Conservation (phyloP, 2,888 invertebrate genomes). For the Melanophora roralis region DNA sequence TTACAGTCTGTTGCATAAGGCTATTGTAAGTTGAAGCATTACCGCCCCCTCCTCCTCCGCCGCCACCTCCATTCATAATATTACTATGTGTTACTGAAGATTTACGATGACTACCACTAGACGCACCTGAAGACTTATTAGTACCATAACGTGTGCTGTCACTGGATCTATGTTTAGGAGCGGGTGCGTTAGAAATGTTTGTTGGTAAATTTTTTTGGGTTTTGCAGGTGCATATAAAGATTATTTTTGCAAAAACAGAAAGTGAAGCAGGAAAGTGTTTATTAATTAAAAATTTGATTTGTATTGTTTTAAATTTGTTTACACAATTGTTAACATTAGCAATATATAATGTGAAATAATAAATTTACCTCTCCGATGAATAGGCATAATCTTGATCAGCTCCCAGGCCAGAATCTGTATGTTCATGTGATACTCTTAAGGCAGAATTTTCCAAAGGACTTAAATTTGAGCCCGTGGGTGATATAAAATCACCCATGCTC, state of each 20-base stretch:
- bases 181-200: neutral
- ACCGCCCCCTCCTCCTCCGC: slow-evolving; percentile 63
- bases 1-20: slow-evolving; percentile 77
- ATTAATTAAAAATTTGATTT: neutral
- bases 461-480: slow-evolving; percentile 76
- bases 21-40: slow-evolving; percentile 70
- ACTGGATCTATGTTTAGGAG: slow-evolving; percentile 77
- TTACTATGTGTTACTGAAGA: slow-evolving; percentile 69
- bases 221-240: neutral
- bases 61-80: slow-evolving; percentile 58
- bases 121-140: slow-evolving; percentile 77
- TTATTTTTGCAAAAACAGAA: neutral
- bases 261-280: slow-evolving; percentile 4
- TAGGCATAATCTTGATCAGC: slow-evolving; percentile 87
- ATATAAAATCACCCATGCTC: slow-evolving; percentile 77
- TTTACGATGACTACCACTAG: slow-evolving; percentile 77
- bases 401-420: slow-evolving; percentile 86
- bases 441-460: slow-evolving; percentile 77
- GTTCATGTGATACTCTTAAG: slow-evolving; percentile 83
- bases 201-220: neutral
- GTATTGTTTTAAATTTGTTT: neutral
- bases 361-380: slow-evolving; percentile 82
- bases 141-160: slow-evolving; percentile 81
- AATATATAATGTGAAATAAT: neutral
- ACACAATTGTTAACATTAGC: neutral